phyloP scores from a whole-genome alignment of 2,888 invertebrate genomes.

The Euplagia quadripunctaria region DNA sequence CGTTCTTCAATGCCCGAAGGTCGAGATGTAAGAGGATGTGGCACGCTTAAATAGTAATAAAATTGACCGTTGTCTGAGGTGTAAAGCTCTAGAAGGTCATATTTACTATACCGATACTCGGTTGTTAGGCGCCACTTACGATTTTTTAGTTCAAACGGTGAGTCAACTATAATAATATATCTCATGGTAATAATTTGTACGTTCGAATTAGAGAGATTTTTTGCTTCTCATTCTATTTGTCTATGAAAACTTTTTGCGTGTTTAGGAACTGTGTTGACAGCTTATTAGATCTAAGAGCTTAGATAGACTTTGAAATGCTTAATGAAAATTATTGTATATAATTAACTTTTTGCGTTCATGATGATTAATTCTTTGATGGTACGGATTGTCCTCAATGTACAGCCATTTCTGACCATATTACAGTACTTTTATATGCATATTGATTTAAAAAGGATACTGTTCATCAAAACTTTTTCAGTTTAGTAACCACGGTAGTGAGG shows the following conservation, averaged over 20 bases:
- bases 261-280: constrained; percentile 11
- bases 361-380: constrained; percentile 7
- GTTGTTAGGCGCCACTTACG: constrained; percentile 27
- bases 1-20: background rate
- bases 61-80: constrained; percentile 10
- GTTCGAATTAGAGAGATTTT: background rate
- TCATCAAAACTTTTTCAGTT: too few species aligned
- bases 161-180: constrained; percentile 28
- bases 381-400: background rate
- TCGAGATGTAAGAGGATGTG: background rate
- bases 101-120: constrained; percentile 3
- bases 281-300: constrained; percentile 8
- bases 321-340: constrained; percentile 7
- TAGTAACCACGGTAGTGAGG: too few species aligned
- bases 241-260: constrained; percentile 9
- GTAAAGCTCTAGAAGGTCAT: constrained; percentile 4
- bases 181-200: constrained; percentile 1
- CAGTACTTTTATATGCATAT: background rate
- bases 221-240: background rate
- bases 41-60: constrained; percentile 7
- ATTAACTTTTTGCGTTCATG: constrained; percentile 6
- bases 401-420: background rate
- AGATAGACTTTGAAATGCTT: constrained; percentile 5
- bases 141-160: constrained; percentile 21
- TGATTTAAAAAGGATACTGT: background rate